Conservation (phyloP, 2,113 vertebrate species). For the Podarcis raffonei region DNA sequence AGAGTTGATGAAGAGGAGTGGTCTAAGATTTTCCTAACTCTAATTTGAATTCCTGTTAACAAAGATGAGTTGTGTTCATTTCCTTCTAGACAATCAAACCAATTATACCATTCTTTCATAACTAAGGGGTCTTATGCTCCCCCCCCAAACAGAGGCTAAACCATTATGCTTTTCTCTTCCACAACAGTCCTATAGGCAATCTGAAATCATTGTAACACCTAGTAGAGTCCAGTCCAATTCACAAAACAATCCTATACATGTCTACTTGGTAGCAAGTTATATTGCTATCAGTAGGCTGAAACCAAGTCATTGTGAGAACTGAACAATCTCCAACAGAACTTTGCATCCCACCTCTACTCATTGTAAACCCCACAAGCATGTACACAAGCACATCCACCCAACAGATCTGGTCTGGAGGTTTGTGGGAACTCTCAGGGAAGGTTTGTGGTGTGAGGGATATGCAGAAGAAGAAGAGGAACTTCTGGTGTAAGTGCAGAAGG, state of each 20-base stretch:
- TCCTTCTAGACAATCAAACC: constrained; percentile 30
- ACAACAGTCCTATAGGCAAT: background rate
- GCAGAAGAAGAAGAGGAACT: too few relatives aligned
- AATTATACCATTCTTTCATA: constrained; percentile 41
- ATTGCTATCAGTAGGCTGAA: background rate
- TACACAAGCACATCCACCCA: too few relatives aligned
- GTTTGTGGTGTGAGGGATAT: too few relatives aligned
- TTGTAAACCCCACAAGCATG: too few relatives aligned
- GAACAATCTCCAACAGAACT: too few relatives aligned
- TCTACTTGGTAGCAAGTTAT: background rate
- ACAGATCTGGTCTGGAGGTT: too few relatives aligned
- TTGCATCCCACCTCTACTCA: too few relatives aligned
- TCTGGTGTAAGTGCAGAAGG: too few relatives aligned
- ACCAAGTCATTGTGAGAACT: too few relatives aligned
- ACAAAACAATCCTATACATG: background rate
- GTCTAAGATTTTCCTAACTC: background rate
- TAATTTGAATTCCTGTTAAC: background rate
- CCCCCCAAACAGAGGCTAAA: background rate
- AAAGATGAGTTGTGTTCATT: constrained; percentile 48
- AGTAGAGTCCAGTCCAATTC: background rate
- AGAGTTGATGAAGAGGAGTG: background rate
- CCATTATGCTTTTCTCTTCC: too few relatives aligned
- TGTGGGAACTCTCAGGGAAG: too few relatives aligned
- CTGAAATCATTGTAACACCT: background rate
- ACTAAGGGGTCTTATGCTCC: background rate